phyloP scores from a whole-genome alignment of 1,140 invertebrate genomes.

The Thaumatotibia leucotreta region DNA sequence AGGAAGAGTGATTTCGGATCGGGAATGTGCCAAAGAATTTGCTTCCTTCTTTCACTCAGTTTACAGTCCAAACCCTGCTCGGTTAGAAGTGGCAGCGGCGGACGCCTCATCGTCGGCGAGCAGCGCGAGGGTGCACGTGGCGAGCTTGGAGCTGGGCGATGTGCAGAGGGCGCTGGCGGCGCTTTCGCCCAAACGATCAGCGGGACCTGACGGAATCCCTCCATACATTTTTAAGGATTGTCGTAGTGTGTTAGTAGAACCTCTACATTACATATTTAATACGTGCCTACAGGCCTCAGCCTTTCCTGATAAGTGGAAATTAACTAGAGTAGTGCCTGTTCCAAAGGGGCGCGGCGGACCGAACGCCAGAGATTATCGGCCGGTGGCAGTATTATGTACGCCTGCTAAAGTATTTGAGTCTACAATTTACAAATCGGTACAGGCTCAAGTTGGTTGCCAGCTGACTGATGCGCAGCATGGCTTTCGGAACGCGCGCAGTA shows the following conservation, averaged over 20 bases:
- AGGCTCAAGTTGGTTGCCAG: not conserved
- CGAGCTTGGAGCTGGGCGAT: not conserved
- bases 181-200: not conserved
- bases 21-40: not conserved
- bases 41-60: not conserved
- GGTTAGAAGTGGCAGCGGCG: not conserved
- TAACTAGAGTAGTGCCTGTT: not conserved
- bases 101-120: not conserved
- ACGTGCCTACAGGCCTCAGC: not conserved
- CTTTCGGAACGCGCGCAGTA: slow-evolving; percentile 1
- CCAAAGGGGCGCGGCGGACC: not conserved
- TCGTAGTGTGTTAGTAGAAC: not conserved
- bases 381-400: not conserved
- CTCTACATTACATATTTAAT: not conserved
- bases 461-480: too few relatives aligned
- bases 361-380: not conserved
- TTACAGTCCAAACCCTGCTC: not conserved
- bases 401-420: slow-evolving; percentile 8
- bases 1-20: not conserved
- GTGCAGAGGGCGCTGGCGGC: not conserved
- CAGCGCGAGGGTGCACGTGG: not conserved
- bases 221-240: slow-evolving; percentile 5
- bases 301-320: not conserved
- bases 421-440: not conserved
- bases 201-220: slow-evolving; percentile 1